phyloP scores from a whole-genome alignment of 2,797 vertebrate species.

The Fratercula arctica region DNA sequence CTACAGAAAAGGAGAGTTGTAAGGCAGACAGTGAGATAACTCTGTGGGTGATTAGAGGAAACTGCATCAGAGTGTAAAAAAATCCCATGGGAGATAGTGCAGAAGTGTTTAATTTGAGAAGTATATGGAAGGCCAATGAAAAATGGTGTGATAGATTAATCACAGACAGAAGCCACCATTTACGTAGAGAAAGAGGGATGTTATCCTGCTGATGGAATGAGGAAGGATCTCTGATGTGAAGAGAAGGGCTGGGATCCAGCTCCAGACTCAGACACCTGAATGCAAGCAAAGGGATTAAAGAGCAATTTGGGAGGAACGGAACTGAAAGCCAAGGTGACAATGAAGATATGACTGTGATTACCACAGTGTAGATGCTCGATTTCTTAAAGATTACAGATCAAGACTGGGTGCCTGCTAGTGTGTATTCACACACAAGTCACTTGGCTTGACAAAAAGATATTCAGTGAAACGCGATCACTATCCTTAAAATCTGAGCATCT shows the following conservation, averaged over 20 bases:
- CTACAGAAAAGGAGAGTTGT: neutral
- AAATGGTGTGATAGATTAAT: neutral
- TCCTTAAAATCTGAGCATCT: slow-evolving; percentile 18
- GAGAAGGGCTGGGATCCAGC: neutral
- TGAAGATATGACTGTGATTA: neutral
- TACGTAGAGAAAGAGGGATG: neutral
- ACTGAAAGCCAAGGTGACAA: neutral
- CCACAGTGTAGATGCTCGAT: neutral
- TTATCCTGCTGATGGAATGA: neutral
- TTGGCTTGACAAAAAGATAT: neutral
- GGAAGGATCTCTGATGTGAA: neutral
- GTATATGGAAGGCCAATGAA: neutral
- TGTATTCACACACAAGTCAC: neutral
- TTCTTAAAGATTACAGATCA: neutral
- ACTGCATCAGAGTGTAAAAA: accelerated
- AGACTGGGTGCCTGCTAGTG: neutral
- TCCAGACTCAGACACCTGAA: neutral
- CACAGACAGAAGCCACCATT: neutral
- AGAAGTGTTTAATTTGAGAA: neutral
- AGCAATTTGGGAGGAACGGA: neutral
- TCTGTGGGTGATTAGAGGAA: neutral
- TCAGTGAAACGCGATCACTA: neutral
- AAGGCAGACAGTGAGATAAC: neutral
- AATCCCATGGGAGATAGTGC: neutral
- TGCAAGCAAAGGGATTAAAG: neutral